A percentile compares a stretch with the other conserved stretches of the same genome.
Evolutionary conservation across 2,888 invertebrate genomes (phyloP).

Genomic region (Clitarchus hookeri): DNA sequence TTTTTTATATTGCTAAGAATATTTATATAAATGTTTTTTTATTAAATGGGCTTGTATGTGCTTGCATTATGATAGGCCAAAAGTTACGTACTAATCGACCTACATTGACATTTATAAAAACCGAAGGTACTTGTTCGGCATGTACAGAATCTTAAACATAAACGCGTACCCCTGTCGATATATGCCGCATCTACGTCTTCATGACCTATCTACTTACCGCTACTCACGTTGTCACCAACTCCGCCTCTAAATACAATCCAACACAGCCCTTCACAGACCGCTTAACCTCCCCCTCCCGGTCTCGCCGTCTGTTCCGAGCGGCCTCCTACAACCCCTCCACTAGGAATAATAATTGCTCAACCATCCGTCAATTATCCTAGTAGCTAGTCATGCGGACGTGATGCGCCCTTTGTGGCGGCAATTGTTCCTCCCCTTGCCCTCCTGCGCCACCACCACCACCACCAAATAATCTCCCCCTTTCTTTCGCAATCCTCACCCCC

Average conservation of each 20-base stretch:
- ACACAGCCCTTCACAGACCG: neutral
- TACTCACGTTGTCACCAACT: too few relatives aligned
- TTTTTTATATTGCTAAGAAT: too few relatives aligned
- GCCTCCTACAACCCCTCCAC: neutral
- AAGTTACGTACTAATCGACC: too few relatives aligned
- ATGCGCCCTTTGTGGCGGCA: slow-evolving; percentile 14
- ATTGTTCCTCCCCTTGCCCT: neutral
- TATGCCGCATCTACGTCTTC: too few relatives aligned
- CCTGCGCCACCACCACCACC: neutral
- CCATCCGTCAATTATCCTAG: slow-evolving; percentile 1
- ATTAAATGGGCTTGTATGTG: too few relatives aligned
- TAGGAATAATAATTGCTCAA: slow-evolving; percentile 2
- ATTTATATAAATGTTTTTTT: too few relatives aligned
- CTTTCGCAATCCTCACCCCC: neutral
- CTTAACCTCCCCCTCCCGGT: neutral
- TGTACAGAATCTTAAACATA: too few relatives aligned
- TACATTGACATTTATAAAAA: too few relatives aligned
- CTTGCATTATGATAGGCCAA: too few relatives aligned
- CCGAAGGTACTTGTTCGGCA: too few relatives aligned
- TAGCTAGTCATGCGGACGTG: slow-evolving; percentile 10
- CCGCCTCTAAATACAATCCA: neutral
- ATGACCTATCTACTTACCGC: too few relatives aligned
- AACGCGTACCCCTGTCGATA: too few relatives aligned
- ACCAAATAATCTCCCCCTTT: neutral
- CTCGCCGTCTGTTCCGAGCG: neutral